These are phyloP conservation scores for Canis aureus DNA, from an alignment of 2,113 vertebrate genomes.

Conservation along the genomic window DNA sequence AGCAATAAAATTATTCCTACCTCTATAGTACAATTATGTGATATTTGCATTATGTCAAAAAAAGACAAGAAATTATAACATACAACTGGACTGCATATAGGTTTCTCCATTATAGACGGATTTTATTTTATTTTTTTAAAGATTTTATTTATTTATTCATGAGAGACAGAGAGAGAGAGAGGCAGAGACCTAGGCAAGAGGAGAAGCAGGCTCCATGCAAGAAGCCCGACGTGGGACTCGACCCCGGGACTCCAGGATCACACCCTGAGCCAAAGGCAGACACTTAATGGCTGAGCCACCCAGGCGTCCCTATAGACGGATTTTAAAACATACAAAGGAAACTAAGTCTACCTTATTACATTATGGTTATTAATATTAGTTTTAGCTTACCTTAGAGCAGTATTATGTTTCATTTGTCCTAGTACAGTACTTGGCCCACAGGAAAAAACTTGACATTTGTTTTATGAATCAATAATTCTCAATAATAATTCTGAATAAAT, in stretches of 20 bases:
- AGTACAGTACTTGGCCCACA: background rate
- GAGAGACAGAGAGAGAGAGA: no score
- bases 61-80: background rate
- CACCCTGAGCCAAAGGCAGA: no score
- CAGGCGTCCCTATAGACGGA: background rate
- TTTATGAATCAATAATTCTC: background rate
- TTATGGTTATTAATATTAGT: background rate
- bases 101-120: background rate
- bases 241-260: no score
- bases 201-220: no score
- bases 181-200: no score
- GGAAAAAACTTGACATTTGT: background rate
- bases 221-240: no score
- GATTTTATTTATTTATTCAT: no score
- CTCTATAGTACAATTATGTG: background rate
- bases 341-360: background rate
- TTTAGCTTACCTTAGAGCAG: background rate
- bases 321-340: background rate
- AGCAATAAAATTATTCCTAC: conserved; percentile 24
- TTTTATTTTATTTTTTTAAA: no score
- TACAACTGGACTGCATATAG: conserved; percentile 11
- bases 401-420: background rate
- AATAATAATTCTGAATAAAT: background rate
- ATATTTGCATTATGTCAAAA: background rate
- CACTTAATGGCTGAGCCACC: no score